These are phyloP conservation scores for Oscheius sp. DNA, from an alignment of 2,888 invertebrate genomes.

Conservation along the genomic window DNA sequence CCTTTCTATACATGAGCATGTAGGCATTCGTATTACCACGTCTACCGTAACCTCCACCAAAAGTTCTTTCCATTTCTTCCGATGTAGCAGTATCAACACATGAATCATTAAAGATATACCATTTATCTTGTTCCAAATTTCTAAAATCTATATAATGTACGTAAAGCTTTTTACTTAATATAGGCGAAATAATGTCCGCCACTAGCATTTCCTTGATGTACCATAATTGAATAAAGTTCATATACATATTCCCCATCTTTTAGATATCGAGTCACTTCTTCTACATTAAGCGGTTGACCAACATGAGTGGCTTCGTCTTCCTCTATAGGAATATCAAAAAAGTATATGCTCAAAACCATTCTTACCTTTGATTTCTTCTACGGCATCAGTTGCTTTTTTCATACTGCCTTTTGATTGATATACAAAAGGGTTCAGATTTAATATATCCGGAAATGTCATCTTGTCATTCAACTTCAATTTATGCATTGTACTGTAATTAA, in stretches of 20 bases:
- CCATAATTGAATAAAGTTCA: conserved; percentile 90
- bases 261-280: conserved; percentile 51
- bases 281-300: conserved; percentile 46
- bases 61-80: conserved; percentile 78
- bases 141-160: conserved; percentile 63
- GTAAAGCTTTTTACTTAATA: conserved; percentile 80
- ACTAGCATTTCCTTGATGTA: conserved; percentile 89
- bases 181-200: conserved; percentile 93
- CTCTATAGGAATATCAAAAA: too few relatives aligned
- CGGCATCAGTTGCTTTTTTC: not conserved
- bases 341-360: too few relatives aligned
- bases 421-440: conserved; percentile 84
- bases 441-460: conserved; percentile 85
- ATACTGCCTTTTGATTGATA: conserved; percentile 62
- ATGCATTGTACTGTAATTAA: conserved; percentile 86
- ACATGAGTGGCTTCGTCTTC: not conserved
- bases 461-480: conserved; percentile 88
- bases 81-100: conserved; percentile 78
- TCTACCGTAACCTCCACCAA: conserved; percentile 81
- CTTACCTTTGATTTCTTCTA: not conserved
- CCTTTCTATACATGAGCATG: conserved; percentile 88
- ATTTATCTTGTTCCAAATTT: conserved; percentile 79
- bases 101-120: conserved; percentile 91
- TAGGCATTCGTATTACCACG: conserved; percentile 87
- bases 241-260: conserved; percentile 78